Evolutionary conservation across 2,888 invertebrate genomes (phyloP).

Genomic region (Dasypogon diadema): DNA sequence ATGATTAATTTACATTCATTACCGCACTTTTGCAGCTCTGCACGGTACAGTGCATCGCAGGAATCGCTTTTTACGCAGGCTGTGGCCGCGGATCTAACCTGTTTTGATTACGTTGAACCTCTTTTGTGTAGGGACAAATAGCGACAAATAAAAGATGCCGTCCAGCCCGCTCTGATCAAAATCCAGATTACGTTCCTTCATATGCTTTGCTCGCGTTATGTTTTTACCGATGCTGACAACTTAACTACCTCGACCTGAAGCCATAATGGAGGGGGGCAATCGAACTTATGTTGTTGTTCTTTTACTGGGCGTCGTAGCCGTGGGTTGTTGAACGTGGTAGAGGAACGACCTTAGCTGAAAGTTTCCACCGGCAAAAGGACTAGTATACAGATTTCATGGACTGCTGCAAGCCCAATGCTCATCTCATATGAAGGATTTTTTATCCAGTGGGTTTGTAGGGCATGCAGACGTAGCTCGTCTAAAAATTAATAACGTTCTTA

Average conservation of each 20-base stretch:
- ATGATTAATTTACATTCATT: slow-evolving; percentile 56
- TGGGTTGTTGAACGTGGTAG: slow-evolving; percentile 17
- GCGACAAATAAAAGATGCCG: slow-evolving; percentile 51
- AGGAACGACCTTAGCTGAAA: background rate
- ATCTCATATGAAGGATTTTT: background rate
- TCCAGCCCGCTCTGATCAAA: slow-evolving; percentile 26
- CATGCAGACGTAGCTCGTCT: background rate
- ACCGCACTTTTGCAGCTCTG: slow-evolving; percentile 51
- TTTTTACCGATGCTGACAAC: slow-evolving; percentile 51
- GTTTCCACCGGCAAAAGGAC: background rate
- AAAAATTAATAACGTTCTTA: slow-evolving; percentile 66
- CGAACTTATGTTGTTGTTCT: slow-evolving; percentile 2
- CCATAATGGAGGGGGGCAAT: slow-evolving; percentile 40
- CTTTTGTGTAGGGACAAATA: slow-evolving; percentile 50
- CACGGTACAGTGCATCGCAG: slow-evolving; percentile 31
- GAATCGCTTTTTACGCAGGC: slow-evolving; percentile 2
- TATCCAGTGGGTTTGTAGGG: slow-evolving; percentile 15
- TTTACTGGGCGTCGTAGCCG: background rate
- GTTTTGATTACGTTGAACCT: slow-evolving; percentile 13
- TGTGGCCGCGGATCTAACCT: background rate
- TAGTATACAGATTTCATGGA: background rate
- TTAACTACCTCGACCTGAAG: slow-evolving; percentile 41
- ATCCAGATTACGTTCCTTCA: slow-evolving; percentile 36
- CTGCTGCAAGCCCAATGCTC: background rate
- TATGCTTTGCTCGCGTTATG: slow-evolving; percentile 34